Evolutionary conservation across 2,113 vertebrate species (phyloP).

Genomic region (Origma solitaria): DNA sequence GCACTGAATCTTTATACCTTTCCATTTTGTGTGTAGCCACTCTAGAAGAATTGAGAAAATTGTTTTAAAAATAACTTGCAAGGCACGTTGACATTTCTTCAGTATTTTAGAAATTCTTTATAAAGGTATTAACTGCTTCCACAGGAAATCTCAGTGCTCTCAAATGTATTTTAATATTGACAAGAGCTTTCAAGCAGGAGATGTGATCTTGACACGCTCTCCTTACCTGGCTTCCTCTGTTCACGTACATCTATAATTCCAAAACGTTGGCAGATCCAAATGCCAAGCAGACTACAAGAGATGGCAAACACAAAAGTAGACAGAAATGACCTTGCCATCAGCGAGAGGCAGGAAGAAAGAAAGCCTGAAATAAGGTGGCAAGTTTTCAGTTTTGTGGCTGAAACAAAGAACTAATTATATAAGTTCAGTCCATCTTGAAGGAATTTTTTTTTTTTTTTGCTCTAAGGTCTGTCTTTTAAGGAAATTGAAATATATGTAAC

Average conservation of each 20-base stretch:
- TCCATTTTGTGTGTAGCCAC: neutral
- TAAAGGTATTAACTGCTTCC: conserved; percentile 40
- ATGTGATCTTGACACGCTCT: neutral
- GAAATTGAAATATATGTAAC: neutral
- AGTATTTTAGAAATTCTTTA: conserved; percentile 18
- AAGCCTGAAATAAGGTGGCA: neutral
- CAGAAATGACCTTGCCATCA: neutral
- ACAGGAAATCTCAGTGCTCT: conserved; percentile 3
- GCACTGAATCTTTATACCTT: rapidly evolving
- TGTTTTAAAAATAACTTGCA: neutral
- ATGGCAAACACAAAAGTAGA: neutral
- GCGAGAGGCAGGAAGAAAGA: neutral
- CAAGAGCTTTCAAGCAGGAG: conserved; percentile 42
- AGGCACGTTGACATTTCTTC: neutral
- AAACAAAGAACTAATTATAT: neutral
- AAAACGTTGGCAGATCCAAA: neutral
- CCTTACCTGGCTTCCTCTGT: neutral
- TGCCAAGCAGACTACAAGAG: neutral
- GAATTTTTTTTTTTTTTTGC: neutral
- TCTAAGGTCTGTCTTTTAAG: neutral
- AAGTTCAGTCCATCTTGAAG: neutral
- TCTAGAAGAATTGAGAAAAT: neutral
- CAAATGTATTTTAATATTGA: conserved; percentile 4
- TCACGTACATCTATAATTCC: neutral
- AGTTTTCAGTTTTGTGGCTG: neutral